Evolutionary conservation across 2,113 vertebrate genomes (phyloP), one percentile per base, ranked within the genome.

Genomic region (Equus quagga): DNA sequence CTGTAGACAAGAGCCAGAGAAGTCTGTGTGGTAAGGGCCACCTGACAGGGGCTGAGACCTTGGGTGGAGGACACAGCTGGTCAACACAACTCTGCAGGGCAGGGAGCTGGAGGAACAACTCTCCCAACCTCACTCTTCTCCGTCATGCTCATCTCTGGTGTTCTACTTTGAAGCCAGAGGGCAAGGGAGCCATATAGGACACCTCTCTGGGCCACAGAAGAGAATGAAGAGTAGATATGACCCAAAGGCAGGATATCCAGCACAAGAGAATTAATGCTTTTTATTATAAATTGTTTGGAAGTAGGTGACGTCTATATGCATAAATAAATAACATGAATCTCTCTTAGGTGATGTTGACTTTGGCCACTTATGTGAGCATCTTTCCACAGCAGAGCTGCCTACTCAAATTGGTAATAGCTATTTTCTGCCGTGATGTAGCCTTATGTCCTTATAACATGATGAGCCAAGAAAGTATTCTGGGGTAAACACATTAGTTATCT

Each of bases 401-500:
- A 78, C 54, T 80, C 44, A 92, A 90, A 91, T 69, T 87, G 86
- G 69, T 84, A 96, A 83, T 76, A 92, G 64, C 96, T 96, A 33
- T 93, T 96, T 97, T 95, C 75, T 94, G 64, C 65, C 76, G 19
- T 93, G 60, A 64, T 92, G 24, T 72, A 49, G 88, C 73, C 76
- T 94, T 96, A 62, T 84, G 73, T 92, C n/a, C 79, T 80, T 76
- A 94, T 79, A 98, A 96, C n/a, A 88, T 81, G 62, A 96, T 60
- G 78, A 97, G 89, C 82, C 83, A 94, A 93, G 79, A 94, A 95
- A 94, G 91, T 73, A 23, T 80, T 94, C 85, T 85, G 46, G 54
- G 49, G 72, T 96, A 97, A 97, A 98, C 95, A 98, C 92, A 92
- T 98, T 94, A 94, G 89, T 97, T 98, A 98, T 97, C 86, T 96